phyloP scores from a whole-genome alignment of 2,888 invertebrate genomes.

The Trissolcus japonicus region DNA sequence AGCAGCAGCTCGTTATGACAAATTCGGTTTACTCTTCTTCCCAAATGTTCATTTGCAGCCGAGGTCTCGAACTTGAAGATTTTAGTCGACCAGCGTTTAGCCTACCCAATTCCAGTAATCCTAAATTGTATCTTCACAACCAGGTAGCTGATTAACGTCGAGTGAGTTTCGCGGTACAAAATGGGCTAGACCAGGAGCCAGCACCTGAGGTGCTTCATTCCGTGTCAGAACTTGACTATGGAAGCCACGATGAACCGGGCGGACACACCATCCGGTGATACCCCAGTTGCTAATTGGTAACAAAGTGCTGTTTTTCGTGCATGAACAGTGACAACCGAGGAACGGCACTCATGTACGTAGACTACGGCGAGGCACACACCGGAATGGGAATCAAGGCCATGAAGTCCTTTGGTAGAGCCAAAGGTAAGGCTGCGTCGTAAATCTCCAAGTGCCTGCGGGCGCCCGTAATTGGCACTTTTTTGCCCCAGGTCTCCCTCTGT shows the following conservation, averaged over 20 bases:
- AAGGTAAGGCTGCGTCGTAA: conserved; percentile 79
- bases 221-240: not conserved
- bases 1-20: too few species aligned
- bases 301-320: conserved; percentile 46
- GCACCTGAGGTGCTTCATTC: conserved; percentile 10
- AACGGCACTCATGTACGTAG: conserved; percentile 78
- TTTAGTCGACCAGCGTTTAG: not conserved
- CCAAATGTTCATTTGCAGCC: too few species aligned
- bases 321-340: conserved; percentile 44
- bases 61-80: not conserved
- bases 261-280: conserved; percentile 7
- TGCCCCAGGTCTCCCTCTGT: not conserved
- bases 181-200: conserved; percentile 18
- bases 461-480: conserved; percentile 27
- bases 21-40: too few species aligned
- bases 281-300: conserved; percentile 30
- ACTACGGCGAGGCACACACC: conserved; percentile 78
- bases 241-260: conserved; percentile 6
- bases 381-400: conserved; percentile 93
- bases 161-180: not conserved
- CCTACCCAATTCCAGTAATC: too few species aligned
- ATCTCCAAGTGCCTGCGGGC: conserved; percentile 16
- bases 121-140: too few species aligned
- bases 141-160: too few species aligned
- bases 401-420: conserved; percentile 91